Conservation (phyloP, 1,140 invertebrate species). For the Eurosta solidaginis region DNA sequence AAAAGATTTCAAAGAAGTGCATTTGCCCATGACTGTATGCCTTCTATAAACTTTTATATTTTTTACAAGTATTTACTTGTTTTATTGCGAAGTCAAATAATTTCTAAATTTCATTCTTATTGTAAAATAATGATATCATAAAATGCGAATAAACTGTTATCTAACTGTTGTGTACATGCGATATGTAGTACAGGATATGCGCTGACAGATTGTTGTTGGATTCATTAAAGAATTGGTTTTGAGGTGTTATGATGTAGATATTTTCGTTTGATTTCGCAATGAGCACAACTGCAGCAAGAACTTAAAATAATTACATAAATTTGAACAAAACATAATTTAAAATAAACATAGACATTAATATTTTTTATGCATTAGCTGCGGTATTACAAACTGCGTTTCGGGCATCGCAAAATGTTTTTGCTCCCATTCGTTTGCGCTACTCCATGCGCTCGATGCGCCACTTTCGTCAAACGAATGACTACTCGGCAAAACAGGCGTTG, state of each 20-base stretch:
- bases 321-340: background rate
- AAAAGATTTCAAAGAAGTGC: too few relatives aligned
- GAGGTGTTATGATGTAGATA: too few relatives aligned
- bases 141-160: background rate
- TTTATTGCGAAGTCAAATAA: too few relatives aligned
- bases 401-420: background rate
- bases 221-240: background rate
- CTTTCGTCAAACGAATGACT: background rate
- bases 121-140: background rate
- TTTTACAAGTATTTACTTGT: too few relatives aligned
- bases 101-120: background rate
- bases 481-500: background rate
- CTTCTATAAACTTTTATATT: too few relatives aligned
- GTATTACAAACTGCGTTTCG: background rate
- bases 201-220: background rate
- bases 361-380: background rate
- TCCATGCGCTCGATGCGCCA: background rate
- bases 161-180: background rate
- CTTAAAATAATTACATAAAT: too few relatives aligned
- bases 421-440: background rate
- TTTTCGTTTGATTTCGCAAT: background rate
- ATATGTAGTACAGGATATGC: slow-evolving; percentile 21
- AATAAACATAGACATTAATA: background rate
- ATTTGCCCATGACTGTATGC: too few relatives aligned
- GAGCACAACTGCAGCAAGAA: background rate